phyloP scores from a whole-genome alignment of 2,113 vertebrate species.

The Nothoprocta perdicaria region DNA sequence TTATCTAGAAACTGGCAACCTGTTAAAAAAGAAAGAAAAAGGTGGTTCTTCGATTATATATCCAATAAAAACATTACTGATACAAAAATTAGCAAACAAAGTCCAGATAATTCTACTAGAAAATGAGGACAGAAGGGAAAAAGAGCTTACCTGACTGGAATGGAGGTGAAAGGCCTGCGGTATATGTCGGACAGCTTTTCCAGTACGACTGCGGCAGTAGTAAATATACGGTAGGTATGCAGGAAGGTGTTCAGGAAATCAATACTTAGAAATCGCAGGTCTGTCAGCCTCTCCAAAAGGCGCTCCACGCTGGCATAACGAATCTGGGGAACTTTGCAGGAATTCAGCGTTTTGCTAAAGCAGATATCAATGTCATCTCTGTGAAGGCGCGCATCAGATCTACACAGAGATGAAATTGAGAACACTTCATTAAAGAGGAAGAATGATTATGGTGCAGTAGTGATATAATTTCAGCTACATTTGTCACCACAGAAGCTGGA shows the following conservation, averaged over 20 bases:
- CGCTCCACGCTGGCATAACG: conserved; percentile 95
- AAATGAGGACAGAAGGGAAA: background rate
- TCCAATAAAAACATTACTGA: background rate
- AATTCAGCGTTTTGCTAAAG: conserved; percentile 99
- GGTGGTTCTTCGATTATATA: background rate
- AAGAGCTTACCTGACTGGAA: conserved; percentile 87
- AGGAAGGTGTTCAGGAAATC: conserved; percentile 99
- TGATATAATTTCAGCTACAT: background rate
- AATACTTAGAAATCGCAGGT: conserved; percentile 96
- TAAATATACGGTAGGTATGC: conserved; percentile 98
- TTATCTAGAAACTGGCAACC: background rate
- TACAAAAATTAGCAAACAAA: fast-evolving
- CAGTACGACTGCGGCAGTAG: conserved; percentile 89
- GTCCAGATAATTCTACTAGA: fast-evolving
- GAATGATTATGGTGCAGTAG: background rate
- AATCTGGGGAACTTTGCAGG: conserved; percentile 99
- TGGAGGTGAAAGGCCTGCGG: conserved; percentile 95
- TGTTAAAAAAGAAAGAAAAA: background rate
- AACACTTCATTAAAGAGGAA: background rate
- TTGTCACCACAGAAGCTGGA: background rate
- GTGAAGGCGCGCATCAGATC: conserved; percentile 95
- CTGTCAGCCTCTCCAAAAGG: conserved; percentile 94
- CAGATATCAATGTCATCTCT: conserved; percentile 97
- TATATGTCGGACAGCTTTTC: conserved; percentile 96
- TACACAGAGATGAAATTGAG: conserved; percentile 61